A percentile compares a stretch with the other conserved stretches of the same genome.
Evolutionary conservation across 2,888 invertebrate genomes (phyloP).

Genomic region (Axea sp.): DNA sequence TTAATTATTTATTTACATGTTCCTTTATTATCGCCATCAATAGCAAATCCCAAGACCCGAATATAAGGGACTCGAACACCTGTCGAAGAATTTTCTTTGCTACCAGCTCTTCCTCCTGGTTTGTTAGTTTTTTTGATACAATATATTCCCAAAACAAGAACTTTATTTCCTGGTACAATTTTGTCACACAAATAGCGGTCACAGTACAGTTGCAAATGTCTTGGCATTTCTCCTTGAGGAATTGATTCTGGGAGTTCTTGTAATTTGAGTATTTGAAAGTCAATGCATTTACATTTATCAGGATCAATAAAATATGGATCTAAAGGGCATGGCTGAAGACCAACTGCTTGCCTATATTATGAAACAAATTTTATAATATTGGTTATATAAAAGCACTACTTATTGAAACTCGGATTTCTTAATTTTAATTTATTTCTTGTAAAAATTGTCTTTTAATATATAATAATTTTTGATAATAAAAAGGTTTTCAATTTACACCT

Average conservation of each 20-base stretch:
- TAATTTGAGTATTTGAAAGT: conserved; percentile 98
- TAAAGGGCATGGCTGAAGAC: conserved; percentile 94
- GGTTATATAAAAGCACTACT: too few species aligned
- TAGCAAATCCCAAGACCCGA: conserved; percentile 94
- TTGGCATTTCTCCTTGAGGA: conserved; percentile 98
- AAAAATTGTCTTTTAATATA: too few species aligned
- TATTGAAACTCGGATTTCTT: too few species aligned
- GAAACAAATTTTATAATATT: too few species aligned
- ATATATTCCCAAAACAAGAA: conserved; percentile 95
- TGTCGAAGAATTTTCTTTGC: conserved; percentile 88
- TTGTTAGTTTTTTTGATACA: conserved; percentile 94
- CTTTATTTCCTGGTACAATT: conserved; percentile 97
- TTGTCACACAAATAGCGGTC: conserved; percentile 96
- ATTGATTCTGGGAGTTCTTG: conserved; percentile 97
- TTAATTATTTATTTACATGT: conserved; percentile 81
- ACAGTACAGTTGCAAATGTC: conserved; percentile 96
- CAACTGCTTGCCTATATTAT: conserved; percentile 89
- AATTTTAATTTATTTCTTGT: too few species aligned
- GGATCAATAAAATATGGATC: conserved; percentile 99
- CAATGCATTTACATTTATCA: conserved; percentile 97
- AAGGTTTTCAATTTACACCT: too few species aligned
- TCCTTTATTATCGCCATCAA: conserved; percentile 89
- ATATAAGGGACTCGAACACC: conserved; percentile 97
- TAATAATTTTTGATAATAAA: too few species aligned
- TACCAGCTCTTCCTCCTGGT: conserved; percentile 83